A percentile compares a stretch with the other conserved stretches of the same genome.
phyloP scores from a whole-genome alignment of 2,797 vertebrate species.

The Oophaga sylvatica region DNA sequence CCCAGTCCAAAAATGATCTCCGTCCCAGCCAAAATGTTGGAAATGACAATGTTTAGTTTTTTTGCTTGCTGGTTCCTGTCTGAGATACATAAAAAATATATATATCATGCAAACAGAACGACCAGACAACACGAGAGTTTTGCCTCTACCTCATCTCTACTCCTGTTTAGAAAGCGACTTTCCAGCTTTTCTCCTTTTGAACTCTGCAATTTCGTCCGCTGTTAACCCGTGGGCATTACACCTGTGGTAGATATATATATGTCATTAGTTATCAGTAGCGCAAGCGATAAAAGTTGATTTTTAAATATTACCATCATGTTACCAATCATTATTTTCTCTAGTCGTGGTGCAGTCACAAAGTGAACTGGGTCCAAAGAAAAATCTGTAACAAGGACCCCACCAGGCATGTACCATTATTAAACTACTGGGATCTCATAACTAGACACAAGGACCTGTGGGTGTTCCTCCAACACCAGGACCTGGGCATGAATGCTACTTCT shows the following conservation, averaged over 20 bases:
- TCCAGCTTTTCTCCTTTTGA: constrained; percentile 83
- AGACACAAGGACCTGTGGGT: too few species aligned
- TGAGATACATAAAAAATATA: not conserved
- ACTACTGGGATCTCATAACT: too few species aligned
- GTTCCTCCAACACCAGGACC: too few species aligned
- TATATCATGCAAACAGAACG: constrained; percentile 24
- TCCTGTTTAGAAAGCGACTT: constrained; percentile 78
- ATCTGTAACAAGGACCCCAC: not conserved
- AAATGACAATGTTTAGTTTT: not conserved
- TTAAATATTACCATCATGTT: not conserved
- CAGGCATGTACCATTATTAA: too few species aligned
- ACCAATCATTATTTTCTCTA: not conserved
- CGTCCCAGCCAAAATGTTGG: not conserved
- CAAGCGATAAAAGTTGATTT: not conserved
- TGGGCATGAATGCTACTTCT: too few species aligned
- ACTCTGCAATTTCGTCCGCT: constrained; percentile 82
- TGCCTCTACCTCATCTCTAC: constrained; percentile 83
- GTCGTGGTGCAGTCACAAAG: too few species aligned
- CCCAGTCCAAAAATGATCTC: not conserved
- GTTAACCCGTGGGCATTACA: constrained; percentile 82
- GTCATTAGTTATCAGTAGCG: constrained; percentile 60
- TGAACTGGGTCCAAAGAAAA: not conserved
- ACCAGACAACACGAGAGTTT: constrained; percentile 16
- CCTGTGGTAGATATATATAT: constrained; percentile 70
- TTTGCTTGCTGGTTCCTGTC: not conserved